A percentile compares a stretch with the other conserved stretches of the same genome.
Conservation (phyloP, 2,888 invertebrate species). For the Drosophila austrosaltans region DNA sequence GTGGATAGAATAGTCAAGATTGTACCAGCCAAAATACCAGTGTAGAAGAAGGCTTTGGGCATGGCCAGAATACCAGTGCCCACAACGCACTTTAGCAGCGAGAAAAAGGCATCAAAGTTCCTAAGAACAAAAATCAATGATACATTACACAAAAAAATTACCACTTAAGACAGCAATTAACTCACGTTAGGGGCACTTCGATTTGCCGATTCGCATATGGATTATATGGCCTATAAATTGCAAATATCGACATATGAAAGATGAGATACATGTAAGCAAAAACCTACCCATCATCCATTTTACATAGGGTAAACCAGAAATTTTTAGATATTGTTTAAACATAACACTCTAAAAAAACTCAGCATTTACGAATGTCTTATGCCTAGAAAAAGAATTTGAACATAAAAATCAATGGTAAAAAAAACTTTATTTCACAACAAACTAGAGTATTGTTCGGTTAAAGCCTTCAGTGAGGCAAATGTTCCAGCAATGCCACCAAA, state of each 20-base stretch:
- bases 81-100: conserved; percentile 30
- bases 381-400: not conserved
- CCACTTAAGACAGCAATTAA: not conserved
- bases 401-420: not conserved
- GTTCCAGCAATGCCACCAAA: conserved; percentile 50
- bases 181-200: conserved; percentile 49
- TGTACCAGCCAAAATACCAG: conserved; percentile 20
- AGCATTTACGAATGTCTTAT: too few relatives aligned
- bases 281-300: not conserved
- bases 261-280: too few relatives aligned
- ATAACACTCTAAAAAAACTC: not conserved
- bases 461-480: conserved; percentile 19
- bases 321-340: too few relatives aligned
- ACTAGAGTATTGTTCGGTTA: conserved; percentile 23
- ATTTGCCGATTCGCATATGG: conserved; percentile 48
- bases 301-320: not conserved
- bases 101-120: conserved; percentile 25
- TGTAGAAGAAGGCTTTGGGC: conserved; percentile 30
- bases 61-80: conserved; percentile 39
- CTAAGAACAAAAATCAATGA: not conserved
- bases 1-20: not conserved
- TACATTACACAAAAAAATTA: too few relatives aligned
- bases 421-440: not conserved
- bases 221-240: conserved; percentile 28
- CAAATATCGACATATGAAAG: not conserved